Evolutionary conservation across 1,140 invertebrate species (phyloP), one percentile per base, ranked within the genome.

Genomic region (Sitophilus oryzae): DNA sequence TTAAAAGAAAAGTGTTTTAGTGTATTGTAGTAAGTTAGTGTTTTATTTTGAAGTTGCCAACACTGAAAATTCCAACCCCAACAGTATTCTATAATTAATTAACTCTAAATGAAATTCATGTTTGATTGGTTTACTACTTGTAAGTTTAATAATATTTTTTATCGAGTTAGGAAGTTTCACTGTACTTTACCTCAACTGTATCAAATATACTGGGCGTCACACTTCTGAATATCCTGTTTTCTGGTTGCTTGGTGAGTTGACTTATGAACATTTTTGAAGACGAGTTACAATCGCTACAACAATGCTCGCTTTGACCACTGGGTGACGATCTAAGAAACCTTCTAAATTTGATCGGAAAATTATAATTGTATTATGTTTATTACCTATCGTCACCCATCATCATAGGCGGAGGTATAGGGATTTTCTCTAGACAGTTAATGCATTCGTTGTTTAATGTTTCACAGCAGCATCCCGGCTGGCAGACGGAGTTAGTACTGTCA

Each of bases 291-390:
- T 76, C 77, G 46, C 76, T 78, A 58, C 76, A 80, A 6, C 78
- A 76, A 40, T 87, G 82, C 70, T 89, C 87, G 47, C 86, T 89
- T 66, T 91, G 87, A 0, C 88, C 88, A 58, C 86, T 89, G 0
- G 88, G 87, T 0, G 88, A 91, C 10, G 86, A 88, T 11, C 88
- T 56, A 2, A 30, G 9, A 44, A 46, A 36, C 16, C 30, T 11
- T 30, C 25, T 47, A 11, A 47, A 6, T 44, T 10, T 22, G 25
- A 18, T 19, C 35, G 10, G n/a, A 11, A 34, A 20, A 16, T 37
- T 15, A 48, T 6, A 48, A 35, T 36, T 18, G 10, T 35, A 22
- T 14, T 38, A 36, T 14, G 16, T 45, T 3, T 40, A 30, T 43
- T 44, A 46, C 55, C 49, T 76, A 59, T 89, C 81, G 30, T 79